Evolutionary conservation across 2,888 invertebrate genomes (phyloP).

Genomic region (Aphelenchoides bicaudatus): DNA sequence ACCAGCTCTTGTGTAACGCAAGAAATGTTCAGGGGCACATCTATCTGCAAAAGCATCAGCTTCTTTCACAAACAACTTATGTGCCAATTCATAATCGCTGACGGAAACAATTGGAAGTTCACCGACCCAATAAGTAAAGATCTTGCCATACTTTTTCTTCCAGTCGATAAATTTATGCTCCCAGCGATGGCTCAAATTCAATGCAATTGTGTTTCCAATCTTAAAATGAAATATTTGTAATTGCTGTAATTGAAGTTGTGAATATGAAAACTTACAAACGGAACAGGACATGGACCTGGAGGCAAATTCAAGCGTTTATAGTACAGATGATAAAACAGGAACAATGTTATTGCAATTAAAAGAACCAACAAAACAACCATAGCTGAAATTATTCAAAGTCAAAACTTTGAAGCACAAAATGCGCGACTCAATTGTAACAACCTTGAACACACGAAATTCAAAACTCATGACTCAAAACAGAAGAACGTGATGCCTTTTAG

Average conservation of each 20-base stretch:
- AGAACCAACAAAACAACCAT: too few relatives aligned
- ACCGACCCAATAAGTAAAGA: slow-evolving; percentile 31
- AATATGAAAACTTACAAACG: background rate
- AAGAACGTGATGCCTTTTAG: too few relatives aligned
- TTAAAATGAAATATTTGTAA: background rate
- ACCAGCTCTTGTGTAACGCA: slow-evolving; percentile 6
- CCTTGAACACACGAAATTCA: too few relatives aligned
- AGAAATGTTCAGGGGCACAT: slow-evolving; percentile 10
- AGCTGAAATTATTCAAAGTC: too few relatives aligned
- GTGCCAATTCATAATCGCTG: slow-evolving; percentile 16
- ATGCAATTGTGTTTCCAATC: slow-evolving; percentile 1
- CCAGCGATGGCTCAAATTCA: slow-evolving; percentile 14
- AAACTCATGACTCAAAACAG: too few relatives aligned
- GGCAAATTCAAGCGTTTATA: background rate
- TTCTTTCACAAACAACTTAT: slow-evolving; percentile 26
- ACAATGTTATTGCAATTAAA: too few relatives aligned
- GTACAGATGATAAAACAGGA: background rate
- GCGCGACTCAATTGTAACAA: too few relatives aligned
- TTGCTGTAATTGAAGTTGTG: background rate
- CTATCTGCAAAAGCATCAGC: slow-evolving; percentile 29
- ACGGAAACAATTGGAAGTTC: slow-evolving; percentile 24
- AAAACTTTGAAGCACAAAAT: too few relatives aligned
- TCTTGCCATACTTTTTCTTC: slow-evolving; percentile 25
- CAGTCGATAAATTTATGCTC: slow-evolving; percentile 24
- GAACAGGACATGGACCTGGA: background rate